Evolutionary conservation across 2,888 invertebrate species (phyloP).

Genomic region (Ephialtes manifestator): DNA sequence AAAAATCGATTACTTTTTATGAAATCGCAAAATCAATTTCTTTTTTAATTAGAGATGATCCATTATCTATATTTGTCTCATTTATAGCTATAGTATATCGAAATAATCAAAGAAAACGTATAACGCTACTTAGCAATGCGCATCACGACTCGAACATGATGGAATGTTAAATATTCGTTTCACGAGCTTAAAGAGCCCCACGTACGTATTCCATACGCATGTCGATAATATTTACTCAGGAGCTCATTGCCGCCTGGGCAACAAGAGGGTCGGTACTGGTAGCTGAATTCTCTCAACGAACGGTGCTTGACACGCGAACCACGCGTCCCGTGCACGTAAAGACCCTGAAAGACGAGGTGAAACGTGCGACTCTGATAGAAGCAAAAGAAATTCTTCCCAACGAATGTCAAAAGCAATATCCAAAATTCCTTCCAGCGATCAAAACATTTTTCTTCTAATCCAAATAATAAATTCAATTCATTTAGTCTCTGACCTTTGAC

Average conservation of each 20-base stretch:
- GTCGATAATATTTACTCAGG: slow-evolving; percentile 50
- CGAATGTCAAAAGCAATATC: no score
- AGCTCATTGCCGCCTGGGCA: slow-evolving; percentile 16
- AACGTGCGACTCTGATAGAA: neutral
- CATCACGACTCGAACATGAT: slow-evolving; percentile 59
- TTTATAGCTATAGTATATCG: neutral
- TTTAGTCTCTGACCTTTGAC: no score
- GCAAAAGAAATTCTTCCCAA: neutral
- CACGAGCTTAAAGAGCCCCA: slow-evolving; percentile 23
- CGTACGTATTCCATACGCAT: slow-evolving; percentile 49
- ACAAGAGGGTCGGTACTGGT: slow-evolving; percentile 16
- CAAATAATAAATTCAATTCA: no score
- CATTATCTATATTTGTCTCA: no score
- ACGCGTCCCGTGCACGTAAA: slow-evolving; percentile 13
- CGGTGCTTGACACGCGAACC: slow-evolving; percentile 39
- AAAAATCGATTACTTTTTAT: no score
- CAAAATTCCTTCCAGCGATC: no score
- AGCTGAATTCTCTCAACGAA: slow-evolving; percentile 11
- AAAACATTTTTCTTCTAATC: no score
- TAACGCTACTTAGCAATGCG: slow-evolving; percentile 43
- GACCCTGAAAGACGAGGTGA: slow-evolving; percentile 23
- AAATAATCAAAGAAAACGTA: neutral
- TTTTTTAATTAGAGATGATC: no score
- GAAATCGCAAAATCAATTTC: no score
- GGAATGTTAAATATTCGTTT: slow-evolving; percentile 70